Base-by-base conservation (phyloP, 2,888 invertebrate genomes). In the Nomada ruficornis region DNA sequence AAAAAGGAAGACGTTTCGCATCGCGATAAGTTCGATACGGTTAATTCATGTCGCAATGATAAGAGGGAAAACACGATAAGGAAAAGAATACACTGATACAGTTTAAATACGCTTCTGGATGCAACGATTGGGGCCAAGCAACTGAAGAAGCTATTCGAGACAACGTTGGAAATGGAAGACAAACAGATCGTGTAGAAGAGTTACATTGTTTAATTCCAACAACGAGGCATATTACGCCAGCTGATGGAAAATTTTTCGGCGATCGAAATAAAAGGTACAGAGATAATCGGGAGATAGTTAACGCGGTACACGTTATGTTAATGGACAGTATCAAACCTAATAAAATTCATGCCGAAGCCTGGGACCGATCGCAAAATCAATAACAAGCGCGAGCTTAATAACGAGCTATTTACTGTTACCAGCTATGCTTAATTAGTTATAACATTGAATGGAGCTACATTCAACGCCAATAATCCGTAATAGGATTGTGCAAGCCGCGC, bases 61-160 rank as follows among this genome's bases (percentile, higher is more conserved):
- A 85, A 86, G 60, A 3, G 29, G 18, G 18, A 54, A 60, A 68
- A 57, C 11, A 26, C 57, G 74, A 86, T 86, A 86, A 77, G 69
- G n/a, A 23, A 57, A 23, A 60, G 72, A 78, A 64, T 44, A 54
- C 18, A 47, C 59, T 54, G 86, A 42, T 69, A 72, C 71, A 57
- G 42, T 7, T 50, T 62, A 29, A 36, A 23, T 42, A 42, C 69
- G 64, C 10, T 60, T 54, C 57, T 52, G 26, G 36, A 13, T 81
- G 73, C 80, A 80, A 65, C 42, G n/a, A 70, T 55, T 23, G 26
- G 5, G 26, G 13, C 36, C 50, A 13, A 9, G 55, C 62, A 29
- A 29, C 1, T 13, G 26, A 5, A 20, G 1, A 10, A 44, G 50
- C 50, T 52, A 0, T 23, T 52, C 15, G 18, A 15, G 23, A 11